Conservation (phyloP, 1,140 invertebrate genomes). For the Solenopsis fugax region DNA sequence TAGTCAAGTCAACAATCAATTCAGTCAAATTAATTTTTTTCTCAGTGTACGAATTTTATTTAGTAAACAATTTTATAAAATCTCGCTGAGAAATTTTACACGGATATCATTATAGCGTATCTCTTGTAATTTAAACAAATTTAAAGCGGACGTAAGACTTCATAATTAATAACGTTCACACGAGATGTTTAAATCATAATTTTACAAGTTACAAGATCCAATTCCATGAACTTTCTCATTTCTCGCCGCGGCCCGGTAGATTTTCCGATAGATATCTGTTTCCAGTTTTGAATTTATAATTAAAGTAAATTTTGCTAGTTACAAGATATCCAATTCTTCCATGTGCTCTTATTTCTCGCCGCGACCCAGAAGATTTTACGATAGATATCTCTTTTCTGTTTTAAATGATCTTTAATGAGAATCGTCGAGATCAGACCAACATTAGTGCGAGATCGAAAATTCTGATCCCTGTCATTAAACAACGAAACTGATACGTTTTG, state of each 20-base stretch:
- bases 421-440: neutral
- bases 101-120: neutral
- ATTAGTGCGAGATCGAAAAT: neutral
- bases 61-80: neutral
- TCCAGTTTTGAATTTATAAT: neutral
- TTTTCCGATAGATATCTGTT: neutral
- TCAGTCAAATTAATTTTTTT: too few relatives aligned
- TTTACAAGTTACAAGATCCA: neutral
- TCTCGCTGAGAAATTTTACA: neutral
- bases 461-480: neutral
- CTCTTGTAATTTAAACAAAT: neutral
- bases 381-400: slow-evolving; percentile 25
- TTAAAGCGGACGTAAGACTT: neutral
- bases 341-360: neutral
- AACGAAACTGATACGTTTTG: slow-evolving; percentile 28
- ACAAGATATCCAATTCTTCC: neutral
- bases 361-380: neutral
- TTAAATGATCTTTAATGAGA: neutral
- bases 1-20: too few relatives aligned
- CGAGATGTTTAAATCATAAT: neutral
- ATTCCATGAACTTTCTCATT: neutral
- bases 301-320: slow-evolving; percentile 1
- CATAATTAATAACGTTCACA: neutral
- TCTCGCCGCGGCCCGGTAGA: too few relatives aligned
- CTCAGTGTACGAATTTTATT: slow-evolving; percentile 17